Evolutionary conservation across 2,797 vertebrate genomes (phyloP).

Genomic region (Enoplosus armatus): DNA sequence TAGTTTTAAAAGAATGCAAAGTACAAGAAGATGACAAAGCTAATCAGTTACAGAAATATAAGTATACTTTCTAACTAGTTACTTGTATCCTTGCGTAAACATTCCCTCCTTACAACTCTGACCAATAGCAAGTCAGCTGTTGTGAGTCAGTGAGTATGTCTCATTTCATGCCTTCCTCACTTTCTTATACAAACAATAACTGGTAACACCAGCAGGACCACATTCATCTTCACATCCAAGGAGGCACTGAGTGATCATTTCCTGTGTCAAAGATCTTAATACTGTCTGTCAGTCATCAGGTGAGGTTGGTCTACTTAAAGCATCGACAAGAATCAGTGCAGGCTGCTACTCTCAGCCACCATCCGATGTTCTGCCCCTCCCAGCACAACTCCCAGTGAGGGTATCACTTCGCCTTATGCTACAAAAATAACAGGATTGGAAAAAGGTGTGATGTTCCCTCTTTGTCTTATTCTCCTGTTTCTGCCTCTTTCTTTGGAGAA

Average conservation of each 20-base stretch:
- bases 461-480: slow-evolving; percentile 43
- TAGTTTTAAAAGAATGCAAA: slow-evolving; percentile 7
- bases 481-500: slow-evolving; percentile 18
- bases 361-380: slow-evolving; percentile 45
- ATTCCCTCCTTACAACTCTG: neutral
- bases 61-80: neutral
- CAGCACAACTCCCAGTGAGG: slow-evolving; percentile 59
- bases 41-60: neutral
- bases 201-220: neutral
- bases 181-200: neutral
- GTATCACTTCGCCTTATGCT: slow-evolving; percentile 65
- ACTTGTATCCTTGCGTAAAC: neutral
- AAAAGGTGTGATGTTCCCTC: slow-evolving; percentile 48
- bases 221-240: neutral
- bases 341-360: slow-evolving; percentile 23
- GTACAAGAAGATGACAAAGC: neutral
- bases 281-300: slow-evolving; percentile 19
- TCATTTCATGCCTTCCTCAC: neutral
- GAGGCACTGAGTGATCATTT: neutral
- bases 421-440: slow-evolving; percentile 73
- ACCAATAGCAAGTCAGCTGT: neutral
- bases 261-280: slow-evolving; percentile 9
- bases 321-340: slow-evolving; percentile 31
- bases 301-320: slow-evolving; percentile 14
- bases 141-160: neutral